Evolutionary conservation across 2,113 vertebrate genomes (phyloP).

Genomic region (Thymallus thymallus): DNA sequence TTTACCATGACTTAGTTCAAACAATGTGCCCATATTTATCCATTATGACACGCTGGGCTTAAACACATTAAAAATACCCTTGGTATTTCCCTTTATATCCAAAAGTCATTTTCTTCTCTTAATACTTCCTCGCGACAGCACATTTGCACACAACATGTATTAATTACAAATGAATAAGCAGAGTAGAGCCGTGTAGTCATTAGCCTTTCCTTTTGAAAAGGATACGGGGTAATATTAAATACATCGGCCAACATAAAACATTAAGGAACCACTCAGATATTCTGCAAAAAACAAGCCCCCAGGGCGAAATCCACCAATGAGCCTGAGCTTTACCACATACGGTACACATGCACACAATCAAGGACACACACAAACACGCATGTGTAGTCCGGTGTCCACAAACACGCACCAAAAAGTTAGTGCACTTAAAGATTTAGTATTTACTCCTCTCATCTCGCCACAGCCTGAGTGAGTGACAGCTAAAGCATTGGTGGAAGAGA

Average conservation of each 20-base stretch:
- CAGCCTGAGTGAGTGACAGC: constrained; percentile 31
- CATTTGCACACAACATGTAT: constrained; percentile 56
- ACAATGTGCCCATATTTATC: constrained; percentile 20
- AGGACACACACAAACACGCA: too few species aligned
- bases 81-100: neutral
- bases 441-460: constrained; percentile 48
- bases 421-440: constrained; percentile 64
- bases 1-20: neutral
- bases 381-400: neutral
- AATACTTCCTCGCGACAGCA: constrained; percentile 39
- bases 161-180: constrained; percentile 65
- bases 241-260: constrained; percentile 72
- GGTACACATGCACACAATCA: neutral
- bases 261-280: constrained; percentile 70
- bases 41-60: constrained; percentile 25
- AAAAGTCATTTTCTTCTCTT: constrained; percentile 26
- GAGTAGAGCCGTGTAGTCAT: constrained; percentile 56
- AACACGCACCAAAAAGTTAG: constrained; percentile 49
- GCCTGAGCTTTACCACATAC: constrained; percentile 56
- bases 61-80: constrained; percentile 23
- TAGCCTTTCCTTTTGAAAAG: constrained; percentile 74
- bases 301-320: constrained; percentile 59
- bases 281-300: constrained; percentile 67
- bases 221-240: constrained; percentile 72
- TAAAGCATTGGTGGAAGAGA: constrained; percentile 14